Conservation (phyloP, 2,797 vertebrate species). For the Rhodeus uyekii region DNA sequence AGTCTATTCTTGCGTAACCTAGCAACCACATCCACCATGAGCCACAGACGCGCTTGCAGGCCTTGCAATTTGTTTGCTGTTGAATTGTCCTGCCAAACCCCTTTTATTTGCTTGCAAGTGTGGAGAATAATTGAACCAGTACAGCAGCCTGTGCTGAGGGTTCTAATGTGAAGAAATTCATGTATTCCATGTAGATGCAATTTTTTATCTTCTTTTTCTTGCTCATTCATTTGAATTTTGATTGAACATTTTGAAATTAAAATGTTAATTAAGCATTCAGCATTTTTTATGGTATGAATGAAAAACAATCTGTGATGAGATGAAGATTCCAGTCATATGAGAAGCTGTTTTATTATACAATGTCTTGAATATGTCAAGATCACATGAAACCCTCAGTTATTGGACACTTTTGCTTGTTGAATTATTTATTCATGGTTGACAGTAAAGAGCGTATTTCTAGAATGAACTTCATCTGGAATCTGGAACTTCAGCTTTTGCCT, state of each 20-base stretch:
- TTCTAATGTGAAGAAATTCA: background rate
- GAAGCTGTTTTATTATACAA: background rate
- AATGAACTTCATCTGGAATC: too few species aligned
- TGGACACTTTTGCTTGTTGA: background rate
- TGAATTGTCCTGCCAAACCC: slow-evolving; percentile 40
- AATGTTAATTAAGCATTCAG: background rate
- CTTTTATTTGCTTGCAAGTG: slow-evolving; percentile 30
- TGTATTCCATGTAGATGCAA: background rate
- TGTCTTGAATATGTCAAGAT: background rate
- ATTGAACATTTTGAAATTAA: background rate
- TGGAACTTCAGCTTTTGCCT: background rate
- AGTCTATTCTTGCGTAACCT: slow-evolving; percentile 52
- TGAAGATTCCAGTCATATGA: background rate
- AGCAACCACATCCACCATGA: slow-evolving; percentile 54
- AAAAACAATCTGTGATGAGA: background rate
- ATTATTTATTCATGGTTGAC: background rate
- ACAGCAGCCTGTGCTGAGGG: background rate
- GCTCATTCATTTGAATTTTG: background rate
- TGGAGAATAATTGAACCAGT: slow-evolving; percentile 33
- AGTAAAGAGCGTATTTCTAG: background rate
- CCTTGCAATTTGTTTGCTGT: slow-evolving; percentile 51
- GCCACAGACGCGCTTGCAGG: slow-evolving; percentile 40
- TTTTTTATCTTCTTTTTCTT: background rate
- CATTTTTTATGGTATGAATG: background rate
- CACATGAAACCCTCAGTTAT: background rate